Evolutionary conservation across 2,888 invertebrate genomes (phyloP).

Genomic region (Neocrepidodera transversa): DNA sequence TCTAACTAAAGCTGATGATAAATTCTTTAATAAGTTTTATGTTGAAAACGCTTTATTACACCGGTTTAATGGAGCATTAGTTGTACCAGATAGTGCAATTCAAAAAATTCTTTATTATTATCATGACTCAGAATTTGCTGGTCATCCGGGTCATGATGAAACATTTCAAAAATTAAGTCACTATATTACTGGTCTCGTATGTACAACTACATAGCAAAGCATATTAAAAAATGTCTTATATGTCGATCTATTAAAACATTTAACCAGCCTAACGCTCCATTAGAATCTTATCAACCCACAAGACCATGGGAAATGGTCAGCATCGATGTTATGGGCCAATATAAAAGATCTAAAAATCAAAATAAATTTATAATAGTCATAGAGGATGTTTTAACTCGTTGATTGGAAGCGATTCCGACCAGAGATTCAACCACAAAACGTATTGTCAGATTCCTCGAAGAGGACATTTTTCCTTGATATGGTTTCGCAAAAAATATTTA

Average conservation of each 20-base stretch:
- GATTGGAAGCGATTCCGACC: conserved; percentile 13
- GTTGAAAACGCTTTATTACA: background rate
- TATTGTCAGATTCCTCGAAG: background rate
- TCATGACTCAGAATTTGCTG: conserved; percentile 27
- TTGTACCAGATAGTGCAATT: background rate
- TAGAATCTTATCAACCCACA: background rate
- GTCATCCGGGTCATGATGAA: conserved; percentile 42
- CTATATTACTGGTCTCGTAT: conserved; percentile 43
- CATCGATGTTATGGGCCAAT: conserved; percentile 26
- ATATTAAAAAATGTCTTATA: conserved; percentile 12
- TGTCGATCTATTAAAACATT: conserved; percentile 17
- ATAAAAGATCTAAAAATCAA: background rate
- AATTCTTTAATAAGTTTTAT: background rate
- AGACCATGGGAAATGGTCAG: conserved; percentile 18
- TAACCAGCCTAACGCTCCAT: conserved; percentile 6
- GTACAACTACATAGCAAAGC: conserved; percentile 26
- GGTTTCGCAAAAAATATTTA: background rate
- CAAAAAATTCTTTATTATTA: background rate
- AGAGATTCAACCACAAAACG: background rate
- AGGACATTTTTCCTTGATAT: background rate
- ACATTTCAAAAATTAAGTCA: conserved; percentile 37
- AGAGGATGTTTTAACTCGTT: conserved; percentile 17
- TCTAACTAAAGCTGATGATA: background rate
- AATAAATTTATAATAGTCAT: conserved; percentile 19
- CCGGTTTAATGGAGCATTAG: background rate